Evolutionary conservation across 2,888 invertebrate species (phyloP).

Genomic region (Acanthococcus lagerstroemiae): DNA sequence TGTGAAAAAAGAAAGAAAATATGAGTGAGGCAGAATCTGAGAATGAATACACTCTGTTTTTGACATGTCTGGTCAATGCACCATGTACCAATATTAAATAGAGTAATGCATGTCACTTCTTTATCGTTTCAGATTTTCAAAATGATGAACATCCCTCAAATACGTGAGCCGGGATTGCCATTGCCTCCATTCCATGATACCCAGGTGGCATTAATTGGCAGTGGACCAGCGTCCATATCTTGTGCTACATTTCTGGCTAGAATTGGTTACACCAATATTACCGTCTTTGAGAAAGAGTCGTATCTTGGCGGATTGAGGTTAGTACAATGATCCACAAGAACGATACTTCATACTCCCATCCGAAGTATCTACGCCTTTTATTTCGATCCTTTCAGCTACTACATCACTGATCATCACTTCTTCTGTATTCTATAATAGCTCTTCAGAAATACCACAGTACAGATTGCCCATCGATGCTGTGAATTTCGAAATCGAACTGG

Average conservation of each 20-base stretch:
- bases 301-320: slow-evolving; percentile 85
- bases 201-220: slow-evolving; percentile 80
- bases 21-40: too few relatives aligned
- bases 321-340: too few relatives aligned
- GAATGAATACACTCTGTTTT: too few relatives aligned
- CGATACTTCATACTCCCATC: too few relatives aligned
- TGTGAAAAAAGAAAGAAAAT: too few relatives aligned
- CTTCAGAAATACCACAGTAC: slow-evolving; percentile 94
- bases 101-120: too few relatives aligned
- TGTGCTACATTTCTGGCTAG: slow-evolving; percentile 93
- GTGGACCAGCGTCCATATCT: slow-evolving; percentile 91
- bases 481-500: slow-evolving; percentile 81
- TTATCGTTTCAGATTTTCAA: slow-evolving; percentile 61
- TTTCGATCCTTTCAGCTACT: too few relatives aligned
- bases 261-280: slow-evolving; percentile 81
- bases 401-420: too few relatives aligned
- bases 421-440: too few relatives aligned
- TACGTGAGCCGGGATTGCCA: slow-evolving; percentile 40
- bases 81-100: too few relatives aligned
- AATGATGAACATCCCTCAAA: slow-evolving; percentile 85
- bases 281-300: slow-evolving; percentile 79
- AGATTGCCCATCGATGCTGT: slow-evolving; percentile 87
- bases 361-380: too few relatives aligned
- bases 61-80: too few relatives aligned
- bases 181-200: slow-evolving; percentile 37